phyloP scores from a whole-genome alignment of 2,888 invertebrate species.

The Apotomis capreana region DNA sequence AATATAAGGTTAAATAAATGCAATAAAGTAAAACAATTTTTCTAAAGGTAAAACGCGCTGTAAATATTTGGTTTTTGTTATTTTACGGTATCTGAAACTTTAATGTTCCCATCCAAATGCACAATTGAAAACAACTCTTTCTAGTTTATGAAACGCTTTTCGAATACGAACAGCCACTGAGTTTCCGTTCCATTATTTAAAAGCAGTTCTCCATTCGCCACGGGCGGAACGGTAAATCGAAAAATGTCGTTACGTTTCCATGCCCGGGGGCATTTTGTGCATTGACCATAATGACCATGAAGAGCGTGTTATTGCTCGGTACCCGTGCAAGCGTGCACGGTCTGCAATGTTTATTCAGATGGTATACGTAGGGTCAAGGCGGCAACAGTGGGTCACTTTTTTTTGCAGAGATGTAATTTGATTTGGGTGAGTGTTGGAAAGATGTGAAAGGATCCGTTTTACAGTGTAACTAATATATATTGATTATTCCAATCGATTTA shows the following conservation, averaged over 20 bases:
- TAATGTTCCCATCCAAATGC: background rate
- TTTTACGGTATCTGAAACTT: background rate
- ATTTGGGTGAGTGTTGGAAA: too few relatives aligned
- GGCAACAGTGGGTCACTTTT: too few relatives aligned
- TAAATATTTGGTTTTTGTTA: background rate
- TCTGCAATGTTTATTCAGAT: constrained; percentile 8
- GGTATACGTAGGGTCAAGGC: too few relatives aligned
- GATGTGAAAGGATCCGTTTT: too few relatives aligned
- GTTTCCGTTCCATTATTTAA: constrained; percentile 25
- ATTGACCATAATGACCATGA: constrained; percentile 12
- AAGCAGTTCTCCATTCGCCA: constrained; percentile 19
- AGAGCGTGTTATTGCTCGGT: constrained; percentile 5
- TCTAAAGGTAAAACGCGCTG: background rate
- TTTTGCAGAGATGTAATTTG: too few relatives aligned
- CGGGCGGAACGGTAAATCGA: constrained; percentile 21
- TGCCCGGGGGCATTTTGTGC: background rate
- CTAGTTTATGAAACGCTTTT: constrained; percentile 19
- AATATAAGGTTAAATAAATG: too few relatives aligned
- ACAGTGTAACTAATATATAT: too few relatives aligned
- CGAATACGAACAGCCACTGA: constrained; percentile 15
- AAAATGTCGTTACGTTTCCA: constrained; percentile 27
- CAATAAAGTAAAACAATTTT: too few relatives aligned
- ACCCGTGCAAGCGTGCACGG: background rate
- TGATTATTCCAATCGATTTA: too few relatives aligned
- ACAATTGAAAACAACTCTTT: constrained; percentile 8